These are phyloP conservation scores for Eutolmus rufibarbis DNA, from an alignment of 2,888 invertebrate species.

Conservation along the genomic window DNA sequence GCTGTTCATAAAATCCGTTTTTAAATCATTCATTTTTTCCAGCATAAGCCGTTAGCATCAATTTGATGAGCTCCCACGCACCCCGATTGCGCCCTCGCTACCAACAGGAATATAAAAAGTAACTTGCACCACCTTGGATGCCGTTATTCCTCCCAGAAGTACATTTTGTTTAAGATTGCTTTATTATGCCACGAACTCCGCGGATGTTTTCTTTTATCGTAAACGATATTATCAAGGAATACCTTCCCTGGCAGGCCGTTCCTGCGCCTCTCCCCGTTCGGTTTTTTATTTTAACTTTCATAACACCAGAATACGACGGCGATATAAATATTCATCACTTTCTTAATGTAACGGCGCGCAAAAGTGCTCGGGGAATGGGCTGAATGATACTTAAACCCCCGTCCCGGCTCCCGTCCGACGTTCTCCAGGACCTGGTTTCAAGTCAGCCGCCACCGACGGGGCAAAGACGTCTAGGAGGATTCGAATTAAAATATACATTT, in stretches of 20 bases:
- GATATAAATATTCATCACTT: constrained; percentile 46
- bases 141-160: constrained; percentile 11
- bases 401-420: neutral
- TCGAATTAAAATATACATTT: constrained; percentile 47
- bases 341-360: constrained; percentile 45
- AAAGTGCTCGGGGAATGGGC: constrained; percentile 25
- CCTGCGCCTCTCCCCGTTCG: neutral
- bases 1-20: neutral
- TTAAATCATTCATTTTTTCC: neutral
- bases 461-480: constrained; percentile 19
- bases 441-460: neutral
- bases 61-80: neutral
- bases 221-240: constrained; percentile 38
- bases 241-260: neutral
- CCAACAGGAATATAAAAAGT: constrained; percentile 11
- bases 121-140: constrained; percentile 1
- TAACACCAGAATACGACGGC: constrained; percentile 33
- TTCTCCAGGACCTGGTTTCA: neutral
- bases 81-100: neutral
- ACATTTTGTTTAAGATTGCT: constrained; percentile 37
- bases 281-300: constrained; percentile 38
- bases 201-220: constrained; percentile 44
- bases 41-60: neutral
- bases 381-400: neutral
- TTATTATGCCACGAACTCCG: constrained; percentile 39